Conservation (phyloP, 2,888 invertebrate species). For the Adelognathus sp. region DNA sequence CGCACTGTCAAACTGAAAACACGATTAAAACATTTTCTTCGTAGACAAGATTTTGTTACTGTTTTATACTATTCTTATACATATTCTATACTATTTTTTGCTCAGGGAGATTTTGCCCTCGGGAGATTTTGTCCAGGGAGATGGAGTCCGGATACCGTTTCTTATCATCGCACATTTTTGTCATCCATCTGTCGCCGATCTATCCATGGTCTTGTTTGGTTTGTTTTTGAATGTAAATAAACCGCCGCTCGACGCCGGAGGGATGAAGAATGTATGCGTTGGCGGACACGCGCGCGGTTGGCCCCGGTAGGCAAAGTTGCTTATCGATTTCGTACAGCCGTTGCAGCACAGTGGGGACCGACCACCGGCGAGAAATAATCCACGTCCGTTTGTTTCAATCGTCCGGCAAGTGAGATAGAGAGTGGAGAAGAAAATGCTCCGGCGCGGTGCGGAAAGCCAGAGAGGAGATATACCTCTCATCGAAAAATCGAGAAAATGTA, state of each 20-base stretch:
- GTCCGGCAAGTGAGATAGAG: slow-evolving; percentile 37
- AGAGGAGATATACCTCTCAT: slow-evolving; percentile 1
- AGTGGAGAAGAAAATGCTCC: neutral
- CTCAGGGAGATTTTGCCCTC: too few relatives aligned
- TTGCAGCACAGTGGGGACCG: slow-evolving; percentile 9
- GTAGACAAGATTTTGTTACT: too few relatives aligned
- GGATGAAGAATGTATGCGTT: neutral
- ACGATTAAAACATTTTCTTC: too few relatives aligned
- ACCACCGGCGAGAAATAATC: slow-evolving; percentile 48
- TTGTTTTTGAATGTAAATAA: too few relatives aligned
- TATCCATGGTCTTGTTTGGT: neutral
- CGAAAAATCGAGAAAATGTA: neutral
- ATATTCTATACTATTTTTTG: too few relatives aligned
- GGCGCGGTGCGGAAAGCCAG: neutral
- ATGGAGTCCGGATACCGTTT: too few relatives aligned
- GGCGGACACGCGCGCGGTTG: slow-evolving; percentile 22
- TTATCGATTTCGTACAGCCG: slow-evolving; percentile 43
- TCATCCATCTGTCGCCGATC: too few relatives aligned
- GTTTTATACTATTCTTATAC: too few relatives aligned
- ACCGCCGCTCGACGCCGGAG: slow-evolving; percentile 10
- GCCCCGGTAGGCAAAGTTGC: slow-evolving; percentile 27
- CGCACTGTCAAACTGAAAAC: too few relatives aligned
- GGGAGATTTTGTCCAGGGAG: too few relatives aligned
- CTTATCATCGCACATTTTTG: too few relatives aligned
- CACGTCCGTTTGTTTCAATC: slow-evolving; percentile 51